Conservation (phyloP, 2,797 vertebrate genomes). For the Mormyrus proboscirostris region DNA sequence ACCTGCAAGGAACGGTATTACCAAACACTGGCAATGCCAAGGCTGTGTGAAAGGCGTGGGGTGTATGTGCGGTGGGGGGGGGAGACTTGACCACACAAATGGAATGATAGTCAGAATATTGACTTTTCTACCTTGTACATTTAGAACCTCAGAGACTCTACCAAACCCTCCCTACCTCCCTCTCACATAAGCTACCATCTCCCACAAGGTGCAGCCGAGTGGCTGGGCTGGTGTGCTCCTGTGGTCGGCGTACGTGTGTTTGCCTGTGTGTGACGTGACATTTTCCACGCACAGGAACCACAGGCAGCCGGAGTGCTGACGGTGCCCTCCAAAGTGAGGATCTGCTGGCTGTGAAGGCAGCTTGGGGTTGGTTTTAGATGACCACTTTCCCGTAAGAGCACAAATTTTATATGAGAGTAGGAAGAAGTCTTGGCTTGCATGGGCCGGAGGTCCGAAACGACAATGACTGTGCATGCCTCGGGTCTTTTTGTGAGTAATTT, state of each 20-base stretch:
- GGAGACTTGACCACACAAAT: slow-evolving; percentile 35
- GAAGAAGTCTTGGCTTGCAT: slow-evolving; percentile 7
- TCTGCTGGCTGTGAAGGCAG: slow-evolving; percentile 8
- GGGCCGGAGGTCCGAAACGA: background rate
- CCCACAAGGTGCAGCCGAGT: slow-evolving; percentile 21
- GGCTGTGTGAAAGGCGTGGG: slow-evolving; percentile 39
- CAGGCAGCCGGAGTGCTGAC: background rate
- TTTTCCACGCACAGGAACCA: background rate
- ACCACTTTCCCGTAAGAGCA: slow-evolving; percentile 14
- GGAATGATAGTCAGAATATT: slow-evolving; percentile 9
- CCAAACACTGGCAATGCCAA: slow-evolving; percentile 42
- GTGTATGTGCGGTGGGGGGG: background rate
- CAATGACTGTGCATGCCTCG: background rate
- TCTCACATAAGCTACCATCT: slow-evolving; percentile 43
- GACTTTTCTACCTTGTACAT: slow-evolving; percentile 32
- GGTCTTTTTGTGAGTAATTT: slow-evolving; percentile 37
- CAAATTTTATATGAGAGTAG: slow-evolving; percentile 20
- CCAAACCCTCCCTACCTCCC: slow-evolving; percentile 57
- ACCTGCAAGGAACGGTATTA: slow-evolving; percentile 33
- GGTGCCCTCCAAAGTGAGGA: background rate
- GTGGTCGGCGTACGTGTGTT: background rate
- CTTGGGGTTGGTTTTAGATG: no score
- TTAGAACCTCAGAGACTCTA: slow-evolving; percentile 48
- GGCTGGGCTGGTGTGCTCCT: background rate
- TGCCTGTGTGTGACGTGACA: background rate